Evolutionary conservation across 2,888 invertebrate genomes (phyloP), one percentile per base, ranked within the genome.

Genomic region (Hydrotaea diabolus): DNA sequence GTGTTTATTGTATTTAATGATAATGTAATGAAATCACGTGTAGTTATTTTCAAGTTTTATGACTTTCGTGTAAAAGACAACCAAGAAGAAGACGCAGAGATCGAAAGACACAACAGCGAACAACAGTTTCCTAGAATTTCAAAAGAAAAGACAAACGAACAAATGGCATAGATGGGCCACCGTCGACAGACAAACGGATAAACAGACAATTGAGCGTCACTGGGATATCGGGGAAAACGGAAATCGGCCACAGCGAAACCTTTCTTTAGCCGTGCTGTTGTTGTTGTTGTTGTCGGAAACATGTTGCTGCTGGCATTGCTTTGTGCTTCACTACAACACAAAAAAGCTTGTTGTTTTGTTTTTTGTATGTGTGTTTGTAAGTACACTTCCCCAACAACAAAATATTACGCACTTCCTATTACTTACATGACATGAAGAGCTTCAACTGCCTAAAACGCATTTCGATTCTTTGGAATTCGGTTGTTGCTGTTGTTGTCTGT

Each of bases 321-420:
- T 46, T 43, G 26, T n/a, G 59, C 23, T 77, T 17, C 59, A 2
- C 43, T 13, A 7, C 43, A 11, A 13, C 15, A 4, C 31, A 49
- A 55, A 74, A 74, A 73, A 82, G 66, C 66, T 49, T 62, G 55
- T 39, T 71, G 36, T n/a, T n/a, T n/a, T n/a, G n/a, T n/a, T n/a
- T n/a, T n/a, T n/a, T n/a, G n/a, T n/a, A n/a, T 9, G 17, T 15
- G n/a, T 7, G 53, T 7, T 4, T 53, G 53, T 17, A 17, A 53
- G 17, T 7, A 15, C n/a, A 11, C 11, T 55, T 21, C 55, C 53
- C 53, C 19, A 19, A 53, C 36, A n/a, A 23, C 9, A 43, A 59
- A 74, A 9, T 76, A 76, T 79, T 76, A 83, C 79, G 76, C 79
- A 83, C 72, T 83, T 83, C 79, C 75, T 69, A 74, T 72, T 39